Conservation (phyloP, 2,888 invertebrate genomes). For the Autographa gamma region DNA sequence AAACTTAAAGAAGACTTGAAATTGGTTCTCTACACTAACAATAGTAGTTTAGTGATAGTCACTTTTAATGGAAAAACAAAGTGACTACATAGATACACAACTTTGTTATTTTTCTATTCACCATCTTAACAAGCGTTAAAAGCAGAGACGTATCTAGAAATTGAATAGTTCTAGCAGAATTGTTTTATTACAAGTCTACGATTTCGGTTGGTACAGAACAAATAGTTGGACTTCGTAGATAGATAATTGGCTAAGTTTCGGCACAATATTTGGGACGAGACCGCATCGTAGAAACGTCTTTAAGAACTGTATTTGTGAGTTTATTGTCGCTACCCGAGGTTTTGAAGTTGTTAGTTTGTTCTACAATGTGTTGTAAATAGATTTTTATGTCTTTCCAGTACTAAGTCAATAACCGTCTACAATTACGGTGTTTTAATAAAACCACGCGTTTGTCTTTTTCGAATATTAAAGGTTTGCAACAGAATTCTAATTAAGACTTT, state of each 20-base stretch:
- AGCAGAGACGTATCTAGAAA: not conserved
- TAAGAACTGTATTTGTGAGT: not conserved
- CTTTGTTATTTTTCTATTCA: not conserved
- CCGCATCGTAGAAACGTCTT: not conserved
- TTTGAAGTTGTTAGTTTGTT: not conserved
- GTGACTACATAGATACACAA: too few relatives aligned
- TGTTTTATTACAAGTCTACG: not conserved
- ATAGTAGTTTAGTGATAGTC: too few relatives aligned
- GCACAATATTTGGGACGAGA: not conserved
- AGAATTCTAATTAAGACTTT: too few relatives aligned
- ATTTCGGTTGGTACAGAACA: not conserved
- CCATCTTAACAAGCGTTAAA: not conserved
- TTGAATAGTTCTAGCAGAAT: not conserved
- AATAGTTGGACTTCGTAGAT: not conserved
- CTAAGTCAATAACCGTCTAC: too few relatives aligned
- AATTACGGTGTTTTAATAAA: too few relatives aligned
- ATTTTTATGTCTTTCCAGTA: too few relatives aligned
- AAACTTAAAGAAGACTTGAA: too few relatives aligned
- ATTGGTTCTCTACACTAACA: too few relatives aligned
- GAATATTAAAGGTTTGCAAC: too few relatives aligned
- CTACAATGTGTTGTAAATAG: not conserved
- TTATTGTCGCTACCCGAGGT: not conserved
- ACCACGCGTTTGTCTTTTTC: too few relatives aligned
- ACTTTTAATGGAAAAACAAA: too few relatives aligned
- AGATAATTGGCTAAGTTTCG: conserved; percentile 6